Base-by-base conservation (phyloP, 2,113 vertebrate species). In the Dipodomys merriami region DNA sequence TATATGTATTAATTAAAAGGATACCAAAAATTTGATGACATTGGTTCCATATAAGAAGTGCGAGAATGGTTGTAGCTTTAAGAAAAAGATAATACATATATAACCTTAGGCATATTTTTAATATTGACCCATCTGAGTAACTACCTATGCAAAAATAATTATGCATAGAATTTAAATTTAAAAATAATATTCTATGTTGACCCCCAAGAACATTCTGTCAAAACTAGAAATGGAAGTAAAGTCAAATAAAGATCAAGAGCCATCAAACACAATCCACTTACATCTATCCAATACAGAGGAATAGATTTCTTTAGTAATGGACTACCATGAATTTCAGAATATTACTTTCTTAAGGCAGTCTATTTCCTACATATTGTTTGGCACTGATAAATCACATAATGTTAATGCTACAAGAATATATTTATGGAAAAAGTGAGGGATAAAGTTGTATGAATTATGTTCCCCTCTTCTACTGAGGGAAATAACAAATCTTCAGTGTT, bases 311-410 rank as follows among this genome's bases (percentile, higher is more conserved):
- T 79, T 46, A 64, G 27, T 49, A 25, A 79, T 27, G 30, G 91
- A 83, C 27, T 30, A 11, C 78, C 23, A 60, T 83, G 33, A 72
- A 67, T 60, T 84, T 83, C 53, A 88, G 16, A 72, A 33, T 20
- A 65, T n/a, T 35, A 60, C 60, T 83, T 87, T 68, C 82, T 79
- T 79, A n/a, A 85, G 57, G 65, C 33, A 33, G 49, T 83, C 46
- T 69, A 46, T 62, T 89, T 86, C 85, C 77, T 65, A 92, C 35
- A 78, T 91, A 86, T 73, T 73, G 35, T 57, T 33, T 91, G 57
- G 33, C 53, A 84, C 27, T 77, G 62, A 23, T 25, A 30, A 86
- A 68, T 23, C 4, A 33, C 4, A 18, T 4, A 35, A 69, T 35
- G 10, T 79, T 79, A 69, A 83, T 18, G 20, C 22, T 69, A 23